Evolutionary conservation across 2,888 invertebrate genomes (phyloP).

Genomic region (Chorisops tibialis): DNA sequence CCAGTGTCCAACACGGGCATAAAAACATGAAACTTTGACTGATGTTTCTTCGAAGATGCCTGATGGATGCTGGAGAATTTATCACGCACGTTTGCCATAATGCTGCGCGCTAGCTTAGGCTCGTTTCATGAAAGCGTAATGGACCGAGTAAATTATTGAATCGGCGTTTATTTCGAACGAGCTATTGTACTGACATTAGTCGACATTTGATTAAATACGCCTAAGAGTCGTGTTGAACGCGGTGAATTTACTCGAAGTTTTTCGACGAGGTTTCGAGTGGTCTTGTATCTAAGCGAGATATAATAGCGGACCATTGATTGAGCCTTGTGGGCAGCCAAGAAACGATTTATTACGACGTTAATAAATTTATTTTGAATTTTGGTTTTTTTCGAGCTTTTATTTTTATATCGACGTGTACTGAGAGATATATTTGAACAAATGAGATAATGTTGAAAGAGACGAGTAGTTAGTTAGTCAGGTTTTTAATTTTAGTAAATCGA

Average conservation of each 20-base stretch:
- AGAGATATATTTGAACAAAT: background rate
- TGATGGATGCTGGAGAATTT: background rate
- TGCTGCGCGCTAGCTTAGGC: background rate
- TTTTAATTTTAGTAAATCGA: background rate
- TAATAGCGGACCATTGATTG: background rate
- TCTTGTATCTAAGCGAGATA: background rate
- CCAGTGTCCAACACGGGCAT: no score
- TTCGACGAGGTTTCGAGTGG: background rate
- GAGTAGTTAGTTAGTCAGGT: no score
- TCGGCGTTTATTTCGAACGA: slow-evolving; percentile 1
- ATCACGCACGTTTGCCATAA: background rate
- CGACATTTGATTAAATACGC: slow-evolving; percentile 2
- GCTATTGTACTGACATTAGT: slow-evolving; percentile 3
- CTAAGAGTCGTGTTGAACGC: background rate
- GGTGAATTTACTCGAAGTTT: background rate
- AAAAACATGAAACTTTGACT: background rate
- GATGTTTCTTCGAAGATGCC: background rate
- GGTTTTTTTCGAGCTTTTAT: background rate
- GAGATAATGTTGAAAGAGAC: background rate
- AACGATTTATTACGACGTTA: slow-evolving; percentile 1
- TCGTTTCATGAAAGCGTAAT: background rate
- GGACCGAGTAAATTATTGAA: slow-evolving; percentile 6
- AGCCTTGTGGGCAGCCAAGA: background rate
- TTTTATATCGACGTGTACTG: background rate
- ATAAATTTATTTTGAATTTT: background rate